Evolutionary conservation across 2,888 invertebrate species (phyloP).

Genomic region (Hoplodrina blanda): DNA sequence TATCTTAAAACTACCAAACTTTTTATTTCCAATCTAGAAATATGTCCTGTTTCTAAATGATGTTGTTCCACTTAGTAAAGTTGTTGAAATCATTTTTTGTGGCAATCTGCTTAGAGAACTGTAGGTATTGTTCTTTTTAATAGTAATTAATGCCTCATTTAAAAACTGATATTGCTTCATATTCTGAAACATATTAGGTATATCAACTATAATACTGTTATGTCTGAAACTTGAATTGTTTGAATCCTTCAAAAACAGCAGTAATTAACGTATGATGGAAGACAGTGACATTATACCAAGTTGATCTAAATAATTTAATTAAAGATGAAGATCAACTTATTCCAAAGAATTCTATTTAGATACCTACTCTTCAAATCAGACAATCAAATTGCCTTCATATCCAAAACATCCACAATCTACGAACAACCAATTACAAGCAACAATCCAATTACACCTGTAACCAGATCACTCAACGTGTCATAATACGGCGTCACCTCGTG

Average conservation of each 20-base stretch:
- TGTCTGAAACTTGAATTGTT: not conserved
- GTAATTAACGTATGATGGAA: not conserved
- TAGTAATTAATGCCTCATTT: slow-evolving; percentile 6
- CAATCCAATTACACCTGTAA: slow-evolving; percentile 29
- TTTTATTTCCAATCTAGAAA: not conserved
- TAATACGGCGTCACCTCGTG: slow-evolving; percentile 14
- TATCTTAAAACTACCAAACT: too few relatives aligned
- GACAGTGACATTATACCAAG: too few relatives aligned
- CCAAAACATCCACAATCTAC: not conserved
- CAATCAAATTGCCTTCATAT: not conserved
- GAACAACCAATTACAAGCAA: slow-evolving; percentile 20
- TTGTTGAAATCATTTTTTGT: slow-evolving; percentile 3
- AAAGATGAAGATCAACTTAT: too few relatives aligned
- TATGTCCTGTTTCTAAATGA: not conserved
- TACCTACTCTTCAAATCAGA: not conserved
- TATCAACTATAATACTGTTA: not conserved
- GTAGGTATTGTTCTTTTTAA: slow-evolving; percentile 1
- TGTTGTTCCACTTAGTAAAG: not conserved
- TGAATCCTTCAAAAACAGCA: too few relatives aligned
- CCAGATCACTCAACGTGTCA: slow-evolving; percentile 4
- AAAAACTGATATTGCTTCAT: not conserved
- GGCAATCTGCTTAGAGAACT: not conserved
- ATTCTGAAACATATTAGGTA: too few relatives aligned
- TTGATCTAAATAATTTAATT: too few relatives aligned
- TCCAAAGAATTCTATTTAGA: not conserved